Base-by-base conservation (phyloP, 2,888 invertebrate species). In the Coronaproctus castanopsis region DNA sequence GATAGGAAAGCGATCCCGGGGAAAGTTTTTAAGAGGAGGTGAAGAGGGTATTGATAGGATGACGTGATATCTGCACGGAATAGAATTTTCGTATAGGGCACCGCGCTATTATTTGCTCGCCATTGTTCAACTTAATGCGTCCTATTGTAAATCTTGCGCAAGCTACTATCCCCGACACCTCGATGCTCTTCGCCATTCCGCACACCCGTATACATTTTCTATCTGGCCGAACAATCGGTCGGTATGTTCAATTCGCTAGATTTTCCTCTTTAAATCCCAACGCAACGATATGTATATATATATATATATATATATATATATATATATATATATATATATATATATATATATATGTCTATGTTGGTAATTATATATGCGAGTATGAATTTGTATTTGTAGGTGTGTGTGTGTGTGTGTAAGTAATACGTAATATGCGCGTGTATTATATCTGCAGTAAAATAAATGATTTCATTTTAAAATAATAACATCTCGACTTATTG, bases 101-200 rank as follows among this genome's bases (percentile, higher is more conserved):
- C n/a, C n/a, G n/a, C n/a, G n/a, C n/a, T n/a, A n/a, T n/a, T n/a
- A n/a, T n/a, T n/a, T n/a, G n/a, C n/a, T n/a, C 57, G 57, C 24
- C 52, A 57, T 57, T 57, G 57, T 57, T 57, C 57, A 49, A 57
- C 21, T 52, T 57, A 52, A 57, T 57, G 57, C 52, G 52, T 52
- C 24, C 57, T 20, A 57, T 57, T 57, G 57, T 57, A 52, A 57
- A 57, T 52, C 51, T 57, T 23, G 52, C 23, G 52, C 24, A 52
- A 57, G 52, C 57, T 57, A 24, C 52, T 24, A 52, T 19, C 57
- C 21, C 53, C 5, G 2, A 20, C 57, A 24, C 57, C 52, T 49
- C 21, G 21, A 50, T 22, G 18, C 36, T 22, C 19, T 19, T 14
- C 56, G 21, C 56, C 21, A 48, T 8, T 10, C 24, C 49, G 55